phyloP scores from a whole-genome alignment of 1,140 invertebrate species.

The Drosophila ambigua region DNA sequence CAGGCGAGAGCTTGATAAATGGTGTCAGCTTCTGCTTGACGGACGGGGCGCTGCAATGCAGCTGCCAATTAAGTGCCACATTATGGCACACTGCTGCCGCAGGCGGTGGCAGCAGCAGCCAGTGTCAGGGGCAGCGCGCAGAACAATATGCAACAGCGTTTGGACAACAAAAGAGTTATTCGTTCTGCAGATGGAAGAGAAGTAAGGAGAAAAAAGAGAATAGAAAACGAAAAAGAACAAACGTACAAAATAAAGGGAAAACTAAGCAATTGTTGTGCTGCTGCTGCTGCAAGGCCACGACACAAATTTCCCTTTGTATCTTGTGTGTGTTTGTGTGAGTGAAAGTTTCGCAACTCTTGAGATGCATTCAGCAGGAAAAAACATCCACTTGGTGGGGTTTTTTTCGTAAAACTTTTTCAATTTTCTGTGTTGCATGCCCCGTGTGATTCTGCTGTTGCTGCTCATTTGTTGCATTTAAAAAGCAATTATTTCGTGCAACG shows the following conservation, averaged over 20 bases:
- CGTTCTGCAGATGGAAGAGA: conserved; percentile 19
- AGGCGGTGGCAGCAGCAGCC: not conserved
- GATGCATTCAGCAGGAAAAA: conserved; percentile 43
- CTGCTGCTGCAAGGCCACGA: conserved; percentile 57
- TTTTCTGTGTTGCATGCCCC: conserved; percentile 36
- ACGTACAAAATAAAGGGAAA: not conserved
- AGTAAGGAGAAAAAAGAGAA: not conserved
- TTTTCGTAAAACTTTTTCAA: conserved; percentile 71
- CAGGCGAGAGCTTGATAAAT: conserved; percentile 67
- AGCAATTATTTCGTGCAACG: conserved; percentile 60
- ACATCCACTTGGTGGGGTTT: conserved; percentile 23
- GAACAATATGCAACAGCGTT: conserved; percentile 30
- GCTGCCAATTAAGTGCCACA: conserved; percentile 78
- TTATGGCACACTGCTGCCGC: conserved; percentile 51
- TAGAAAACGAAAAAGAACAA: conserved; percentile 22
- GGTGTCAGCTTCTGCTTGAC: not conserved
- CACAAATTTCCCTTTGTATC: conserved; percentile 54
- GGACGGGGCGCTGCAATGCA: conserved; percentile 32
- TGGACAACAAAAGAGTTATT: conserved; percentile 36
- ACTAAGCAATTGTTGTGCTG: conserved; percentile 28
- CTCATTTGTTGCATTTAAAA: conserved; percentile 56
- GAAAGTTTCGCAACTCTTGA: conserved; percentile 52
- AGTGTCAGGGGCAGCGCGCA: conserved; percentile 20
- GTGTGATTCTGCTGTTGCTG: too few species aligned
- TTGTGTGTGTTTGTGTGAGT: conserved; percentile 20